Base-by-base conservation (phyloP, 2,113 vertebrate species). In the Phrynocephalus versicolor region DNA sequence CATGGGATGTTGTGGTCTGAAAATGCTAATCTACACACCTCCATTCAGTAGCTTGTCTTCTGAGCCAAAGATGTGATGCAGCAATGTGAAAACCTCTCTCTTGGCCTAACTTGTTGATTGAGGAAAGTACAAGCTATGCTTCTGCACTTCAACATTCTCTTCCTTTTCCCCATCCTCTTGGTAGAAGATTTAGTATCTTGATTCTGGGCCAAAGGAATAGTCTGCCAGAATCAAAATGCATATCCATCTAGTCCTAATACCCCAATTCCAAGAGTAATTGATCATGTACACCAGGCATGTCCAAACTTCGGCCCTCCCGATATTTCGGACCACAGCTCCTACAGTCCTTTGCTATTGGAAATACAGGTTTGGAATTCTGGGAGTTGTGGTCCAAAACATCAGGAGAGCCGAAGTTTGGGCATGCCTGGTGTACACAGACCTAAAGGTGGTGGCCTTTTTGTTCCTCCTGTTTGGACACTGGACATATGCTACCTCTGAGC, bases 111-210 rank as follows among this genome's bases (percentile, higher is more conserved):
- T n/a, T 3, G 27, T 2, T 33, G 19, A 37, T 18, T 23, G 19
- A 82, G 23, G n/a, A 82, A 82, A 58, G 58, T 72, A 69, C 30
- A 81, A 81, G 41, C 33, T 6, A 12, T 81, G 65, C 51, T 82
- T 73, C 39, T 45, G 57, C 55, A 12, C 27, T 41, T 83, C 16
- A 30, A 19, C 37, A 60, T 64, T 65, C 64, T 1, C 23, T 7
- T 65, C 35, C 60, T 23, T 25, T 25, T n/a, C 21, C 51, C 12
- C 60, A 18, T 19, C 7, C 8, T 73, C 45, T 9, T 39, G 55
- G 45, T 1, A 73, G 8, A 15, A 18, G 9, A 21, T 39, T 27
- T 21, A 3, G 39, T 51, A 73, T 18, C 23, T 23, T 73, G 25
- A 41, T 83, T 72, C 35, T 74, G 15, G 27, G 8, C 60, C 35